These are phyloP conservation scores for Sitodiplosis mosellana DNA, from an alignment of 1,140 invertebrate genomes.

Conservation along the genomic window DNA sequence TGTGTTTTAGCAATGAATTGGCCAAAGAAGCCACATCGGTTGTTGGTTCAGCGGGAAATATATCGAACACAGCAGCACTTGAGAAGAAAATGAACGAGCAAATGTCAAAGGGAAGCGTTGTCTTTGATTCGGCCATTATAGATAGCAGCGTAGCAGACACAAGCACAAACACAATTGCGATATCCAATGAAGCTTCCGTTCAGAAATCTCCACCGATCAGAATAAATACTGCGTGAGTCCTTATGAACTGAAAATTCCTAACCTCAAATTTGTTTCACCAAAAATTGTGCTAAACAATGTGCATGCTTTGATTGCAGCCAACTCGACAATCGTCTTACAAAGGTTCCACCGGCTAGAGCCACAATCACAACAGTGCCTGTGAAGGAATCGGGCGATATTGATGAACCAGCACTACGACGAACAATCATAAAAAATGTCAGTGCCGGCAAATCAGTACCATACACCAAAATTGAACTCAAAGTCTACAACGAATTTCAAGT, in stretches of 20 bases:
- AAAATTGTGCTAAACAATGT: too few species aligned
- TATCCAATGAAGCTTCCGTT: neutral
- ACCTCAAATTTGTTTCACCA: too few species aligned
- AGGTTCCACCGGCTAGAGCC: neutral
- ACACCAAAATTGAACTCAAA: neutral
- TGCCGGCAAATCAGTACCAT: constrained; percentile 1
- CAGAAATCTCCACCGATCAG: too few species aligned
- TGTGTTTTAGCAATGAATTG: too few species aligned
- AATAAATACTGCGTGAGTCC: too few species aligned
- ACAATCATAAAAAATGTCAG: neutral
- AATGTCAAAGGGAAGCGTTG: neutral
- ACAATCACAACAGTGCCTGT: neutral
- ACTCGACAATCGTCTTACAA: constrained; percentile 3
- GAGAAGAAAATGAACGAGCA: too few species aligned
- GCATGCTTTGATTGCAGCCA: neutral
- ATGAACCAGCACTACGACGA: neutral
- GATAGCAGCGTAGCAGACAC: neutral
- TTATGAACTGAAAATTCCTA: too few species aligned
- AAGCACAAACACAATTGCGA: neutral
- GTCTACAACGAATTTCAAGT: too few species aligned
- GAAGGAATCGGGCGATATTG: neutral
- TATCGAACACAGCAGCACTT: too few species aligned
- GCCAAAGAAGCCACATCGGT: neutral
- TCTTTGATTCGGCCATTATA: neutral
- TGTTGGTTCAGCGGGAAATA: too few species aligned